Conservation (phyloP, 2,113 vertebrate species). For the Xenus cinereus region DNA sequence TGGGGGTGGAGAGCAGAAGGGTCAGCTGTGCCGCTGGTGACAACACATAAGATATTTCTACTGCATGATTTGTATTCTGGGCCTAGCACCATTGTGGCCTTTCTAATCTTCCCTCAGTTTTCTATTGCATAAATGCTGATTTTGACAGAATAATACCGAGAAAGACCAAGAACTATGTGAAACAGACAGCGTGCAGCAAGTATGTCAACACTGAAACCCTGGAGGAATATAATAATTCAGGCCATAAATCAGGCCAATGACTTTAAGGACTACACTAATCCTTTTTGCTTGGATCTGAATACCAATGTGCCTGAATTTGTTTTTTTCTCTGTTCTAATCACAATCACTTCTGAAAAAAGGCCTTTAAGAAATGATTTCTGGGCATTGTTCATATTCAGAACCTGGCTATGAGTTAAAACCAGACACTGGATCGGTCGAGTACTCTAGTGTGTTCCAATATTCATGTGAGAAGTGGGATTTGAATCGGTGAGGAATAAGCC, state of each 20-base stretch:
- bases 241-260: slow-evolving; percentile 46
- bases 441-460: background rate
- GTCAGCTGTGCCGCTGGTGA: background rate
- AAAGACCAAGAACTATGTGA: background rate
- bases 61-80: background rate
- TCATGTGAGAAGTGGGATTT: background rate
- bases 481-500: background rate
- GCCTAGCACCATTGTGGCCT: background rate
- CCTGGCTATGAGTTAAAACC: background rate
- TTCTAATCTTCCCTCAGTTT: background rate
- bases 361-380: background rate
- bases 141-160: background rate
- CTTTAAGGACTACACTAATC: background rate
- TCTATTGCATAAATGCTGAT: background rate
- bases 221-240: slow-evolving; percentile 44
- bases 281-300: slow-evolving; percentile 40
- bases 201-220: background rate
- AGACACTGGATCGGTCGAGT: background rate
- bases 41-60: background rate
- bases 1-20: background rate
- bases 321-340: background rate
- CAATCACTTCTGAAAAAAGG: background rate
- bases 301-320: background rate
- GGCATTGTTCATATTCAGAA: background rate
- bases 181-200: slow-evolving; percentile 6